These are phyloP conservation scores for Parasteatoda tepidariorum DNA, from an alignment of 1,140 invertebrate species.

Conservation along the genomic window DNA sequence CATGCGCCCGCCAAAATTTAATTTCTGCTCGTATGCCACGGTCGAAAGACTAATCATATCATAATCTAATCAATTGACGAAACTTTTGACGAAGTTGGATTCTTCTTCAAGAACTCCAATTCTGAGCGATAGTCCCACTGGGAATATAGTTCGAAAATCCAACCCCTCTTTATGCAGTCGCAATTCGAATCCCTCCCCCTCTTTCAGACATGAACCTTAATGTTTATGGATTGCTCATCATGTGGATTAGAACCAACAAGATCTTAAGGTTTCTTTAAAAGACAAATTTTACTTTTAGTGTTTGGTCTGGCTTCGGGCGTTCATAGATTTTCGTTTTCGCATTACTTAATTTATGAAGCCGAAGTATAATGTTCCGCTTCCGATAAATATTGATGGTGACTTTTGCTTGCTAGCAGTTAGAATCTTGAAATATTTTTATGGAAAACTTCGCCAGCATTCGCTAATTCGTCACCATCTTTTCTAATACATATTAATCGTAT, in stretches of 20 bases:
- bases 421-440: not conserved
- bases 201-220: conserved; percentile 20
- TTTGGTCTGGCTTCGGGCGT: not conserved
- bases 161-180: not conserved
- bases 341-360: not conserved
- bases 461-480: not conserved
- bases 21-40: conserved; percentile 14
- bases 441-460: not conserved
- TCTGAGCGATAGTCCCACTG: conserved; percentile 51
- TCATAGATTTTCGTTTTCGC: conserved; percentile 40
- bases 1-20: conserved; percentile 37
- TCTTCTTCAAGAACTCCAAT: conserved; percentile 25
- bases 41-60: conserved; percentile 53
- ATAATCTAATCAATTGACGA: conserved; percentile 57
- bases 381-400: not conserved
- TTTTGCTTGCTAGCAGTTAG: not conserved
- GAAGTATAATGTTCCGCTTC: not conserved
- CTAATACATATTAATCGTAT: not conserved
- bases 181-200: not conserved
- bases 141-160: not conserved
- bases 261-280: conserved; percentile 49
- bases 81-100: conserved; percentile 60
- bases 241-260: not conserved
- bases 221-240: conserved; percentile 52
- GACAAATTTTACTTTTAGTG: conserved; percentile 57